Evolutionary conservation across 1,140 invertebrate genomes (phyloP).

Genomic region (Anastrepha ludens): DNA sequence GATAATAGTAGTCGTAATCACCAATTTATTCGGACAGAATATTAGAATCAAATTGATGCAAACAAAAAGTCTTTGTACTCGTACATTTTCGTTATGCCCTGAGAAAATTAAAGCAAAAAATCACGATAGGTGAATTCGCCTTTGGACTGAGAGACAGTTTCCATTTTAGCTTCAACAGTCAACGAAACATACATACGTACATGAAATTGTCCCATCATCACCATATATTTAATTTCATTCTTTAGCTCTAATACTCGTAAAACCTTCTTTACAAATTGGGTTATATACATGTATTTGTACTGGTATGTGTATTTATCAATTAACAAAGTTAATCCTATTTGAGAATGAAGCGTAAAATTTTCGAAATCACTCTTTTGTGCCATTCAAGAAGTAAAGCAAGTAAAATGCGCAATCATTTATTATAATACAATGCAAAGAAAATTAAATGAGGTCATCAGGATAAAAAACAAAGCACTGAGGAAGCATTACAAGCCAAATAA

Average conservation of each 20-base stretch:
- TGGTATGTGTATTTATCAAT: slow-evolving; percentile 21
- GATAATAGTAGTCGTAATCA: too few species aligned
- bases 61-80: too few species aligned
- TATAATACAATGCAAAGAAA: neutral
- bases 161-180: too few species aligned
- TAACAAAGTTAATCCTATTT: neutral
- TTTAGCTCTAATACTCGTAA: neutral
- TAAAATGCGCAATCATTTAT: neutral
- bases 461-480: neutral
- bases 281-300: neutral
- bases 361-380: neutral
- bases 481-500: neutral
- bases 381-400: neutral
- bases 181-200: neutral
- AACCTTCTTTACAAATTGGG: too few species aligned
- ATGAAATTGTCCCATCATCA: neutral
- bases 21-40: too few species aligned
- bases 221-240: neutral
- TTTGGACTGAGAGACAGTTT: too few species aligned
- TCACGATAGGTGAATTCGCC: too few species aligned
- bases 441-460: neutral
- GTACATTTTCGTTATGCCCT: too few species aligned
- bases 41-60: too few species aligned
- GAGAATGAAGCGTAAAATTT: neutral
- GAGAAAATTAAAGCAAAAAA: too few species aligned